These are phyloP conservation scores for Oreortyx pictus DNA, from an alignment of 2,797 vertebrate species.

Conservation along the genomic window DNA sequence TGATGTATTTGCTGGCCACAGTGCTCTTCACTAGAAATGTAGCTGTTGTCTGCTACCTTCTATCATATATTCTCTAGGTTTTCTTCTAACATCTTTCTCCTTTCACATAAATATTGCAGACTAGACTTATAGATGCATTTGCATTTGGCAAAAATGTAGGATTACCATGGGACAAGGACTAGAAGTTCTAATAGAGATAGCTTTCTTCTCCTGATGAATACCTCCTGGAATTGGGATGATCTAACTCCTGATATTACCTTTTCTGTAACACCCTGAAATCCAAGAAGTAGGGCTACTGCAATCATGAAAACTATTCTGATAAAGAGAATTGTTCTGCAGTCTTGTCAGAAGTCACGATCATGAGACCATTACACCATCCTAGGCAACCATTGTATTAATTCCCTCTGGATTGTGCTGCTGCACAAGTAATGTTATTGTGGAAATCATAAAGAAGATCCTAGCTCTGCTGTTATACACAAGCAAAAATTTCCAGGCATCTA, in stretches of 20 bases:
- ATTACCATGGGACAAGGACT: fast-evolving
- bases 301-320: not conserved
- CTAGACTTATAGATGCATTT: not conserved
- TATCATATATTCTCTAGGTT: not conserved
- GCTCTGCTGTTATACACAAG: not conserved
- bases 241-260: not conserved
- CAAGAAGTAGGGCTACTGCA: not conserved
- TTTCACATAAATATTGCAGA: not conserved
- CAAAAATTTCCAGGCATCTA: not conserved
- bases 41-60: not conserved
- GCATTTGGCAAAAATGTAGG: not conserved
- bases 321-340: not conserved
- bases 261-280: not conserved
- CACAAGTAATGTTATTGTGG: not conserved
- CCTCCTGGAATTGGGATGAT: not conserved
- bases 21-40: not conserved
- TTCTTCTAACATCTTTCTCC: not conserved
- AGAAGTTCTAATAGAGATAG: not conserved
- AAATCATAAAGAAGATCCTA: not conserved
- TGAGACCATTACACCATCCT: not conserved
- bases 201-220: not conserved
- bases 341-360: not conserved
- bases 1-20: not conserved
- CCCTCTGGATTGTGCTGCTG: not conserved
- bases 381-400: not conserved